phyloP scores from a whole-genome alignment of 2,888 invertebrate species.

The Lithophane ornitopus region DNA sequence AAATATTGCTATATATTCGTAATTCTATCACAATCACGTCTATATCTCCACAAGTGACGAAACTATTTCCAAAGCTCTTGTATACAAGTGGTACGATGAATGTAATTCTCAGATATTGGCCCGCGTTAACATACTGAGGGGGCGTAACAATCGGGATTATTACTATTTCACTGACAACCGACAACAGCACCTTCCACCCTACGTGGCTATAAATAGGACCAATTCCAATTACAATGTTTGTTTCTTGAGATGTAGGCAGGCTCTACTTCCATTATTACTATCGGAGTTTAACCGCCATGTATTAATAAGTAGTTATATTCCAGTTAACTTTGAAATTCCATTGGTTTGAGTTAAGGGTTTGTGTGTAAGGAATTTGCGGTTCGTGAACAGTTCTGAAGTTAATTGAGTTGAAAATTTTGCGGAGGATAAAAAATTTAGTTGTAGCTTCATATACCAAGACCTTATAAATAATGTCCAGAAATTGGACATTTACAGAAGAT shows the following conservation, averaged over 20 bases:
- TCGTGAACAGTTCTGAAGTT: not conserved
- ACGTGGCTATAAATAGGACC: slow-evolving; percentile 31
- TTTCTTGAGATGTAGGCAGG: slow-evolving; percentile 42
- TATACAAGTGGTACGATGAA: slow-evolving; percentile 40
- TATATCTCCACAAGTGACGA: not conserved
- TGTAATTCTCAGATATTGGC: slow-evolving; percentile 46
- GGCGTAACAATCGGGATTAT: slow-evolving; percentile 50
- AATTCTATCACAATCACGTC: not conserved
- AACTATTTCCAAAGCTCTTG: slow-evolving; percentile 30
- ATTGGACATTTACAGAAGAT: not conserved
- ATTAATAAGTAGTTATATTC: slow-evolving; percentile 37
- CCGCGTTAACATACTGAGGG: slow-evolving; percentile 38
- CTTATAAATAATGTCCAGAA: not conserved
- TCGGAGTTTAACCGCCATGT: slow-evolving; percentile 11
- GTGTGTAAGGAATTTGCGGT: not conserved
- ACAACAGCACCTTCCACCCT: slow-evolving; percentile 48
- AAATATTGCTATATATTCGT: not conserved
- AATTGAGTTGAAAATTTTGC: not conserved
- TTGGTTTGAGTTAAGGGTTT: not conserved
- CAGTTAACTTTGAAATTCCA: slow-evolving; percentile 23
- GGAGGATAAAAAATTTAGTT: not conserved
- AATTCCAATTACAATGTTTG: slow-evolving; percentile 51
- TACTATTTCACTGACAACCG: slow-evolving; percentile 40
- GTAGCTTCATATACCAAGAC: too few species aligned
- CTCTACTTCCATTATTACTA: slow-evolving; percentile 25